A percentile compares a stretch with the other conserved stretches of the same genome.
These are phyloP conservation scores for Drosophila sproati DNA, from an alignment of 1,140 invertebrate species.

Conservation along the genomic window DNA sequence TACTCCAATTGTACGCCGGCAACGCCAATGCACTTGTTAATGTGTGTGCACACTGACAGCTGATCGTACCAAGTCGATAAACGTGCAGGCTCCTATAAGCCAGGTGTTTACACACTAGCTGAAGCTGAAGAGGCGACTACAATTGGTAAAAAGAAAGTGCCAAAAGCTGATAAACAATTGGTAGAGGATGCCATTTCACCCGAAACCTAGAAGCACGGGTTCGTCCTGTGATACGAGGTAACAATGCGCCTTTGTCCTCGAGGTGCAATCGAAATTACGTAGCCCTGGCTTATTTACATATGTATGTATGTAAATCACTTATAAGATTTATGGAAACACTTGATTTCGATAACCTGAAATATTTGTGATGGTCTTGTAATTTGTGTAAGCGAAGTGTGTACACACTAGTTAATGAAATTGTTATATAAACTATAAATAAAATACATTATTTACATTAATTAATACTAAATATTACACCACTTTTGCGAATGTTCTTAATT, in stretches of 20 bases:
- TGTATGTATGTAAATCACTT: no score
- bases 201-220: conserved; percentile 22
- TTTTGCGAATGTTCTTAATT: no score
- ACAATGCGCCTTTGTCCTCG: conserved; percentile 34
- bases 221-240: conserved; percentile 10
- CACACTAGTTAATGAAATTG: no score
- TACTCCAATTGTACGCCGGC: no score
- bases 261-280: background rate
- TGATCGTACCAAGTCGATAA: background rate
- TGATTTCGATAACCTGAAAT: no score
- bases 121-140: background rate
- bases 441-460: no score
- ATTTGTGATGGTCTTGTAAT: no score
- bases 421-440: no score
- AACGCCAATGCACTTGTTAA: background rate
- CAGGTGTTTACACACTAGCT: background rate
- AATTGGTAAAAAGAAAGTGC: background rate
- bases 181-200: conserved; percentile 5
- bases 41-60: conserved; percentile 1
- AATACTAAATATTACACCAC: no score
- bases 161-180: background rate
- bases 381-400: no score
- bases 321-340: no score
- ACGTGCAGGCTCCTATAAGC: background rate
- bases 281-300: no score